These are phyloP conservation scores for Caenorhabditis uteleia DNA, from an alignment of 2,888 invertebrate species.

Conservation along the genomic window DNA sequence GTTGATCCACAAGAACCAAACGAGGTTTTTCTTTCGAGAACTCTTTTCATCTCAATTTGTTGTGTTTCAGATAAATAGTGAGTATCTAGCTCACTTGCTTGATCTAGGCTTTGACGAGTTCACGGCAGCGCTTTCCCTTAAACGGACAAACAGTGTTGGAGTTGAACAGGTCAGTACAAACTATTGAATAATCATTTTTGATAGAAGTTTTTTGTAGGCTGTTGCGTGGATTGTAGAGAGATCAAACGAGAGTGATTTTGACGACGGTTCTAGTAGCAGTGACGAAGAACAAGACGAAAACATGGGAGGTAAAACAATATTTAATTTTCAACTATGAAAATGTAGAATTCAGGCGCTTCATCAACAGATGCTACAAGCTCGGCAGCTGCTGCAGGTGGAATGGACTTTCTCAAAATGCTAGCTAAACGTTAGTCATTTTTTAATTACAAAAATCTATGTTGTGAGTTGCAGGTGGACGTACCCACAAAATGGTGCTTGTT, in stretches of 20 bases:
- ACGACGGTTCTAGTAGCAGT: conserved; percentile 40
- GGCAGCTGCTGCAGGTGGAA: background rate
- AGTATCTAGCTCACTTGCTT: conserved; percentile 44
- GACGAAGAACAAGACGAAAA: conserved; percentile 43
- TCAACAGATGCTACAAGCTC: conserved; percentile 7
- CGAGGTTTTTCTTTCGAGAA: conserved; percentile 18
- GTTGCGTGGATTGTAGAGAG: conserved; percentile 60
- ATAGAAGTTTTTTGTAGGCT: conserved; percentile 19
- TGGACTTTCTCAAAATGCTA: conserved; percentile 4
- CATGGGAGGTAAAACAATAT: conserved; percentile 51
- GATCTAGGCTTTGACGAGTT: conserved; percentile 59
- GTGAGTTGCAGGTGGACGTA: conserved; percentile 43
- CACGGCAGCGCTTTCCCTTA: conserved; percentile 49
- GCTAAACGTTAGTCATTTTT: conserved; percentile 5
- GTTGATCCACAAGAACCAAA: conserved; percentile 35
- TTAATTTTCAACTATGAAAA: no score
- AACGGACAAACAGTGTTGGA: conserved; percentile 50
- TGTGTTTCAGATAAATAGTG: conserved; percentile 28
- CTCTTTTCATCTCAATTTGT: background rate
- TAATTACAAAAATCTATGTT: conserved; percentile 5
- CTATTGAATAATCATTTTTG: background rate
- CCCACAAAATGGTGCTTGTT: conserved; percentile 77
- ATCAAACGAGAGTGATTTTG: conserved; percentile 54
- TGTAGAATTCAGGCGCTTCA: conserved; percentile 3
- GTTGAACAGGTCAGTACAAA: conserved; percentile 48